Percentiles rank a stretch among this genome's conserved stretches.
Evolutionary conservation across 92 coral and sea anemone genomes (phyloP).

Genomic region (Galaxea fascicularis): DNA sequence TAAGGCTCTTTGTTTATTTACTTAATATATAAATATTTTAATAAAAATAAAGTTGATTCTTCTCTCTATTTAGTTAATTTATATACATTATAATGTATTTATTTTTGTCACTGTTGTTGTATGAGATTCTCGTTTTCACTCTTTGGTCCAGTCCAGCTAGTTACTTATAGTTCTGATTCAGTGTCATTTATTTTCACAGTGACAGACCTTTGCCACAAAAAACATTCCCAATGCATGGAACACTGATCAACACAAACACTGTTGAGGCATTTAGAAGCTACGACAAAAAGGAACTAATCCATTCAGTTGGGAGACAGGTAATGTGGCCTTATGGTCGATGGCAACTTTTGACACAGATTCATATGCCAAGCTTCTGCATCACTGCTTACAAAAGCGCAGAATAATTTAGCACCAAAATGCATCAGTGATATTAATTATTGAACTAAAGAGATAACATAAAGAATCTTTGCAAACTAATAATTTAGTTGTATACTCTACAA

Average conservation of each 20-base stretch:
- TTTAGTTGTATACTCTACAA: no score
- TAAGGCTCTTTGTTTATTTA: no score
- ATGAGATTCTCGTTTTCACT: no score
- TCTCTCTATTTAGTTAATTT: no score
- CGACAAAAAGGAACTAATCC: constrained; percentile 81
- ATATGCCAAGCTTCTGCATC: not conserved
- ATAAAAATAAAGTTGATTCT: no score
- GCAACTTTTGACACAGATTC: not conserved
- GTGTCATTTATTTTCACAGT: not conserved
- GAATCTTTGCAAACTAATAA: no score
- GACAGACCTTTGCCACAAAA: constrained; percentile 61
- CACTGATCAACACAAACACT: constrained; percentile 90
- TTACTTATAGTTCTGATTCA: not conserved
- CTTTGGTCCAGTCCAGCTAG: not conserved
- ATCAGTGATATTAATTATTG: no score
- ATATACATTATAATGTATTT: no score
- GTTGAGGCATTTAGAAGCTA: constrained; percentile 87
- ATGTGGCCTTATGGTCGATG: not conserved
- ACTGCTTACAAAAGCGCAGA: not conserved
- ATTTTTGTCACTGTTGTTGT: no score
- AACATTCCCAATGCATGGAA: constrained; percentile 74
- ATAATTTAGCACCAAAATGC: no score
- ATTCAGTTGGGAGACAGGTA: constrained; percentile 80
- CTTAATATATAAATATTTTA: no score
- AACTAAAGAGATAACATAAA: no score